phyloP scores from a whole-genome alignment of 2,113 vertebrate genomes.

The Spheniscus mendiculus region DNA sequence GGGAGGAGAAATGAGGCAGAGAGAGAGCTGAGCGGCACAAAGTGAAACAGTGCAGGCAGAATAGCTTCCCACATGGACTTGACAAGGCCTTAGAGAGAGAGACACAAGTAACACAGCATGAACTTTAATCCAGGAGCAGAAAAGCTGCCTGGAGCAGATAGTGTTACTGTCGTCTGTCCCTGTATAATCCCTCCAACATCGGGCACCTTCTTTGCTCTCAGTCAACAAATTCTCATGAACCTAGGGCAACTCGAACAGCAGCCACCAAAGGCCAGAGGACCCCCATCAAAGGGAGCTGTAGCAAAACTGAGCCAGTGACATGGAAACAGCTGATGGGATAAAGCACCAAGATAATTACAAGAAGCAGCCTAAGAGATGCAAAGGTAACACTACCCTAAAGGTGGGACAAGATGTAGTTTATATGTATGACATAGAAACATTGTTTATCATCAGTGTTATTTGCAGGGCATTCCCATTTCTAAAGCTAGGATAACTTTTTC shows the following conservation, averaged over 20 bases:
- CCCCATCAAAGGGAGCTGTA: not conserved
- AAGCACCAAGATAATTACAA: not conserved
- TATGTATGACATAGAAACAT: not conserved
- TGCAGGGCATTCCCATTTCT: not conserved
- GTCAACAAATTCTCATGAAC: conserved; percentile 59
- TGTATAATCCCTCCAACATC: not conserved
- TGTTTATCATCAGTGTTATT: not conserved
- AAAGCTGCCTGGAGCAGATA: conserved; percentile 31
- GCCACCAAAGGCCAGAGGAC: not conserved
- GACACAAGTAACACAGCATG: conserved; percentile 9
- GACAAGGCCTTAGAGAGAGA: conserved; percentile 56
- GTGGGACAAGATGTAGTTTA: not conserved
- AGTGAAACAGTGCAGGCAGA: conserved; percentile 17
- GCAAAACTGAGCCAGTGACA: not conserved
- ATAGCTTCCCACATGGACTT: conserved; percentile 51
- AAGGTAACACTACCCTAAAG: not conserved
- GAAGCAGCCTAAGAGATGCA: not conserved
- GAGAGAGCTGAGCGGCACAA: conserved; percentile 3
- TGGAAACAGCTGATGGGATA: not conserved
- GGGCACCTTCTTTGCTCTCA: not conserved
- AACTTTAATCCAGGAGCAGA: conserved; percentile 66
- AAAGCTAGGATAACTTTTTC: not conserved
- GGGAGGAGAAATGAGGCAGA: conserved; percentile 27
- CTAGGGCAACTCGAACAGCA: not conserved
- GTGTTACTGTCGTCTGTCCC: not conserved